These are phyloP conservation scores for Notodonta ziczac DNA, from an alignment of 2,888 invertebrate genomes.

Conservation along the genomic window DNA sequence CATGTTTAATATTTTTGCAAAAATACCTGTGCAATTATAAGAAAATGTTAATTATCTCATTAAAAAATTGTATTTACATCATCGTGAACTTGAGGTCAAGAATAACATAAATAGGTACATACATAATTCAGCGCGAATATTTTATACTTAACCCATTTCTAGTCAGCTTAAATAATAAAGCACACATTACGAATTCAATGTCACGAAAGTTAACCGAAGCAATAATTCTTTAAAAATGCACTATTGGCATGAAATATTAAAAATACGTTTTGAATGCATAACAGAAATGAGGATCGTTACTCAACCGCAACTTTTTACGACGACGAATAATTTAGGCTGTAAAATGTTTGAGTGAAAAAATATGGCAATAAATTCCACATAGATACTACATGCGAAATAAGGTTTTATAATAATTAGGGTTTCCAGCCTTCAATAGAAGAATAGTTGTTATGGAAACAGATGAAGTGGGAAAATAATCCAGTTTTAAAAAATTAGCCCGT, in stretches of 20 bases:
- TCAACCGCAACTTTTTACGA: constrained; percentile 23
- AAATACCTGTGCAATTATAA: too few relatives aligned
- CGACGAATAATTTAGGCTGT: constrained; percentile 4
- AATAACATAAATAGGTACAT: too few relatives aligned
- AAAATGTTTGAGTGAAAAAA: constrained; percentile 1
- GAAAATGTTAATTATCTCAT: too few relatives aligned
- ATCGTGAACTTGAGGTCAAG: too few relatives aligned
- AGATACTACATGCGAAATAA: constrained; percentile 10
- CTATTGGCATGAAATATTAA: constrained; percentile 1
- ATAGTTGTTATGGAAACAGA: too few relatives aligned
- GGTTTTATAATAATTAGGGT: constrained; percentile 11
- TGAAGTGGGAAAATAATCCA: too few relatives aligned
- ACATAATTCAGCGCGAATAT: too few relatives aligned
- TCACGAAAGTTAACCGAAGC: not conserved
- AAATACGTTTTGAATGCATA: constrained; percentile 8
- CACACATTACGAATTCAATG: constrained; percentile 1
- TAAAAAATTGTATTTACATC: too few relatives aligned
- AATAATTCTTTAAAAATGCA: not conserved
- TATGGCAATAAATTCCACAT: constrained; percentile 20
- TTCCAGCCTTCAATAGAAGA: too few relatives aligned
- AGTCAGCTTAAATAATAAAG: not conserved
- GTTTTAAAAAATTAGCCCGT: too few relatives aligned
- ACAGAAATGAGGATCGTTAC: constrained; percentile 9
- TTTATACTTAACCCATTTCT: not conserved
- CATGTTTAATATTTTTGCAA: too few relatives aligned